Evolutionary conservation across 1,140 invertebrate genomes (phyloP).

Genomic region (Phymorhynchus buccinoides): DNA sequence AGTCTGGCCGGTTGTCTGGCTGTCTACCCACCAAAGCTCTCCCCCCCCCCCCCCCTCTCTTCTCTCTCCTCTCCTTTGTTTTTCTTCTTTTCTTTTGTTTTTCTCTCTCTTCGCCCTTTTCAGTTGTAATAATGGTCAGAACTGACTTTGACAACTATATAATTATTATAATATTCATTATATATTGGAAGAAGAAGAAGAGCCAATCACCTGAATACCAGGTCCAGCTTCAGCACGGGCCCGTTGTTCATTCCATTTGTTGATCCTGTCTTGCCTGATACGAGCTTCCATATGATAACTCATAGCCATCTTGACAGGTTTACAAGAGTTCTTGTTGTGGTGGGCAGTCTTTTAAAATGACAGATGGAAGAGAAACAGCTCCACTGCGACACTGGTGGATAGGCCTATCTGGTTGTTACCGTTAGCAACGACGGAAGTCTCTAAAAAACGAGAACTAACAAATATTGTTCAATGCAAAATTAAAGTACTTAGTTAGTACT

Average conservation of each 20-base stretch:
- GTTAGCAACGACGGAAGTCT: background rate
- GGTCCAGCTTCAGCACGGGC: background rate
- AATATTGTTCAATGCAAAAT: too few relatives aligned
- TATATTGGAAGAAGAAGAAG: too few relatives aligned
- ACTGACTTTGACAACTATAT: too few relatives aligned
- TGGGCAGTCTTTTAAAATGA: background rate
- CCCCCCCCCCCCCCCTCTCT: too few relatives aligned
- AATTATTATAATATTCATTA: too few relatives aligned
- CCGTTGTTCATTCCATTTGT: constrained; percentile 21
- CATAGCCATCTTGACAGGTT: constrained; percentile 27
- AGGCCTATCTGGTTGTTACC: background rate
- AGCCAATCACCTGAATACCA: background rate
- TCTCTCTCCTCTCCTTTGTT: too few relatives aligned
- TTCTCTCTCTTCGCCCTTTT: too few relatives aligned
- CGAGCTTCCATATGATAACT: constrained; percentile 39
- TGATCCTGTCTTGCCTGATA: constrained; percentile 30
- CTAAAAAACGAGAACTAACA: background rate
- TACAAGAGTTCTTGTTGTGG: background rate
- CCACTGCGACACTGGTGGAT: background rate
- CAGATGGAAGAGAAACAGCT: background rate
- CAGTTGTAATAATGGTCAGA: too few relatives aligned
- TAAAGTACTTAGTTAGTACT: too few relatives aligned
- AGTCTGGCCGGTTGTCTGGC: too few relatives aligned
- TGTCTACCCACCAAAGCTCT: too few relatives aligned
- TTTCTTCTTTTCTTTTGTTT: too few relatives aligned